Base-by-base conservation (phyloP, 64 coral and sea anemone species). In the Dendrophyllia cribrosa region DNA sequence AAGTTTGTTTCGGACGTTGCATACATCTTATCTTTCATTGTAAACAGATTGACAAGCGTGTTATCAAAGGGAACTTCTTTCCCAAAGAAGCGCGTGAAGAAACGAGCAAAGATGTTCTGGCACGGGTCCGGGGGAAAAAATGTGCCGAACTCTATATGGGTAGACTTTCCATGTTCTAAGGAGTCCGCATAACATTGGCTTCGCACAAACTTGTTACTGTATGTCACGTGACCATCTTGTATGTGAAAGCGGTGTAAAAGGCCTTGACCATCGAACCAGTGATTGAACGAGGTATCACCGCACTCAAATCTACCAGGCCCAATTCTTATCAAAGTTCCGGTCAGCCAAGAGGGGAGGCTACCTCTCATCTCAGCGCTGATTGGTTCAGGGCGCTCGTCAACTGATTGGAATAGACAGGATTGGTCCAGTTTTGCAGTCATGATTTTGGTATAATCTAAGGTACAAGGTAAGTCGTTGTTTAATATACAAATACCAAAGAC, bases 241-340 rank as follows among this genome's bases (percentile, higher is more conserved):
- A 98, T 98, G 11, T 83, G 79, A 55, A 98, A 98, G 23, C 93
- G 89, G 64, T 98, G 96, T 22, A 98, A 48, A 21, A 98, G 67
- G 7, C 89, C 85, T 78, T 95, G 92, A 3, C 96, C 96, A 79
- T 98, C 96, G 14, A 92, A 98, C 89, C 70, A 92, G 78, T 98
- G 96, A 43, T 94, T 94, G 11, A 92, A 92, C 13, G 78, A 72
- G 16, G 70, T 84, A 61, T 92, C 52, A 15, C 85, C 96, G 62
- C 91, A 89, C 46, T 98, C 96, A 78, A 95, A 98, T 80, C 89
- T 95, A 15, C 93, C 96, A 45, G 96, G 96, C 1, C 96, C 96
- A 66, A 76, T 92, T 52, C 96, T 91, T 5, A 95, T 62, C 67
- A 98, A 75, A 6, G 93, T 89, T 17, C 96, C 96, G 22, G 71